Conservation (phyloP, 2,113 vertebrate genomes). For the Bufo gargarizans region DNA sequence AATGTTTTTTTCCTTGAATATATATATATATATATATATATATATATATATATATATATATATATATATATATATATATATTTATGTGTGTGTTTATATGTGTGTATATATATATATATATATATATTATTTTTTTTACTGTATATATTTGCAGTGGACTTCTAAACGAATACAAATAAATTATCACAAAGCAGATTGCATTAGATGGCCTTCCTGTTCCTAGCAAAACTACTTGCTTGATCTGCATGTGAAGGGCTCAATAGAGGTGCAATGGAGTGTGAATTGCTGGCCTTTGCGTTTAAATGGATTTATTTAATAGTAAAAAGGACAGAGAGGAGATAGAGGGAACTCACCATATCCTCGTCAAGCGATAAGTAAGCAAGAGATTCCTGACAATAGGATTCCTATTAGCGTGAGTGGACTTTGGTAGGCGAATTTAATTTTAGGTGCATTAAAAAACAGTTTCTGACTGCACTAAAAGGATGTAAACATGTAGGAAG, state of each 20-base stretch:
- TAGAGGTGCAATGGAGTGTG: slow-evolving; percentile 78
- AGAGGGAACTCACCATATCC: slow-evolving; percentile 19
- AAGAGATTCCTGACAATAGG: slow-evolving; percentile 22
- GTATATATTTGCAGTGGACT: not conserved
- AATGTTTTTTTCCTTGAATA: no score
- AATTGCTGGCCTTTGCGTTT: slow-evolving; percentile 65
- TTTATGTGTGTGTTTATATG: not conserved
- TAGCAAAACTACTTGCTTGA: slow-evolving; percentile 79
- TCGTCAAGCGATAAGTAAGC: slow-evolving; percentile 30
- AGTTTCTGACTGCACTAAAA: not conserved
- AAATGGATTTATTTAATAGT: slow-evolving; percentile 53
- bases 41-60: no score
- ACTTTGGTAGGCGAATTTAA: slow-evolving; percentile 10
- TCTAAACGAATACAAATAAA: not conserved
- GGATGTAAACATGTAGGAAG: slow-evolving; percentile 23
- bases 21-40: no score
- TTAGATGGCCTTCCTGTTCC: slow-evolving; percentile 66
- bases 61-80: no score
- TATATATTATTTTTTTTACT: no score
- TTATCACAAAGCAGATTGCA: not conserved
- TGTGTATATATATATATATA: not conserved
- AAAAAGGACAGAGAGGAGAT: slow-evolving; percentile 27
- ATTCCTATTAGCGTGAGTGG: slow-evolving; percentile 38
- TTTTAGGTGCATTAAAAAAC: slow-evolving; percentile 24
- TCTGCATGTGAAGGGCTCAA: slow-evolving; percentile 84